Evolutionary conservation across 2,888 invertebrate genomes (phyloP).

Genomic region (Phytoseiulus persimilis): DNA sequence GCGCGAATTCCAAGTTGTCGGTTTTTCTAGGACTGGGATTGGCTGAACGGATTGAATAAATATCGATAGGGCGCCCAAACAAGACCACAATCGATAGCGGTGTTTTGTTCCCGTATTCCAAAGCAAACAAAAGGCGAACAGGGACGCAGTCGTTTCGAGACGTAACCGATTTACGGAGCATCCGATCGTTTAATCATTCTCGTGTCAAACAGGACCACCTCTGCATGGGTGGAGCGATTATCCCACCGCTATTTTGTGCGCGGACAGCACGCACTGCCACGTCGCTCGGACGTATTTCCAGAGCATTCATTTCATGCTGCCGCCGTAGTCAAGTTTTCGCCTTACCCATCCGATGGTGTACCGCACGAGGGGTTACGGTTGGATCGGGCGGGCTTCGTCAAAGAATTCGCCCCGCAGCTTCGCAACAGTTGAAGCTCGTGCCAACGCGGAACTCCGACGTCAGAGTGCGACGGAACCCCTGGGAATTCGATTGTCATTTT

Average conservation of each 20-base stretch:
- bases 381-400: no score
- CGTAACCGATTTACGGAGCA: not conserved
- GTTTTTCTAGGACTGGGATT: not conserved
- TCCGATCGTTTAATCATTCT: not conserved
- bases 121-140: not conserved
- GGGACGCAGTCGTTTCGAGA: not conserved
- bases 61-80: not conserved
- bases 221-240: not conserved
- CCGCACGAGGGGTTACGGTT: no score
- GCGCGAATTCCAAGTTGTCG: no score
- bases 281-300: not conserved
- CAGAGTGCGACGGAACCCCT: no score
- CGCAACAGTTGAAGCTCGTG: no score
- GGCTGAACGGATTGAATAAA: not conserved
- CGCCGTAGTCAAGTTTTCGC: not conserved
- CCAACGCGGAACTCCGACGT: no score
- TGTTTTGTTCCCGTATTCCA: not conserved
- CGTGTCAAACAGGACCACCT: not conserved
- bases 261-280: not conserved
- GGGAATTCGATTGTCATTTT: no score
- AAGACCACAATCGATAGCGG: not conserved
- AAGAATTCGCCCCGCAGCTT: no score
- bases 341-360: no score
- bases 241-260: not conserved
- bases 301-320: not conserved